Evolutionary conservation across 2,888 invertebrate species (phyloP).

Genomic region (Micropterix aruncella): DNA sequence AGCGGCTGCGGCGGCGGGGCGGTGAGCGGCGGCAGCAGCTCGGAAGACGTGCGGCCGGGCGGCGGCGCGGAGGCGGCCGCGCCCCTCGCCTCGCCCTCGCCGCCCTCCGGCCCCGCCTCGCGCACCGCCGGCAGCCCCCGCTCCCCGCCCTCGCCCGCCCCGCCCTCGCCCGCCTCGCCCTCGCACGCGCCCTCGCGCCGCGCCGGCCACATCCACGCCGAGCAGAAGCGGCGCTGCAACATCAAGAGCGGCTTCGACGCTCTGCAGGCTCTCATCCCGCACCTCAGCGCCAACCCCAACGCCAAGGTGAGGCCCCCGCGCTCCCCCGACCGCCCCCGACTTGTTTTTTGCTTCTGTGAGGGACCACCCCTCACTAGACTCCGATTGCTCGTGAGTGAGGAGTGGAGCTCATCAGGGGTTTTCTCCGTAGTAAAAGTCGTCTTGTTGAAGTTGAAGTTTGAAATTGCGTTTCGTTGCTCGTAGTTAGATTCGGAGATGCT

Average conservation of each 20-base stretch:
- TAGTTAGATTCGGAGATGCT: too few relatives aligned
- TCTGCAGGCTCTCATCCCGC: constrained; percentile 83
- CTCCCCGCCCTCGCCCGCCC: constrained; percentile 30
- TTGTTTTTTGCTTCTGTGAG: background rate
- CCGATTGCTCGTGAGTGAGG: too few relatives aligned
- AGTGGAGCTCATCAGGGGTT: too few relatives aligned
- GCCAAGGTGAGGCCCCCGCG: constrained; percentile 47
- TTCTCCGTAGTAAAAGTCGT: too few relatives aligned
- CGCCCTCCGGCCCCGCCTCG: constrained; percentile 27
- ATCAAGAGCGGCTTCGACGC: constrained; percentile 95
- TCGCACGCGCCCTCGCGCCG: constrained; percentile 47
- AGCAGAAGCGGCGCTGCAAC: constrained; percentile 89
- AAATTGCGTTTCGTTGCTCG: too few relatives aligned
- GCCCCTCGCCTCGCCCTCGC: constrained; percentile 30
- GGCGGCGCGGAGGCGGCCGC: constrained; percentile 15
- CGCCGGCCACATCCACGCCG: constrained; percentile 87
- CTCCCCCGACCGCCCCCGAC: background rate
- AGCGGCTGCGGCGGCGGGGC: too few relatives aligned
- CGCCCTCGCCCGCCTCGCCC: constrained; percentile 36
- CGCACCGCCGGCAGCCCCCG: constrained; percentile 31
- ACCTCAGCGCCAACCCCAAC: constrained; percentile 78
- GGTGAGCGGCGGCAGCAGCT: constrained; percentile 16
- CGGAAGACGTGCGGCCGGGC: constrained; percentile 21
- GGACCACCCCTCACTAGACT: background rate
- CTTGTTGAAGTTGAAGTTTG: too few relatives aligned